Evolutionary conservation across 2,888 invertebrate species (phyloP), one percentile per base, ranked within the genome.

Genomic region (Lampropteryx suffumata): DNA sequence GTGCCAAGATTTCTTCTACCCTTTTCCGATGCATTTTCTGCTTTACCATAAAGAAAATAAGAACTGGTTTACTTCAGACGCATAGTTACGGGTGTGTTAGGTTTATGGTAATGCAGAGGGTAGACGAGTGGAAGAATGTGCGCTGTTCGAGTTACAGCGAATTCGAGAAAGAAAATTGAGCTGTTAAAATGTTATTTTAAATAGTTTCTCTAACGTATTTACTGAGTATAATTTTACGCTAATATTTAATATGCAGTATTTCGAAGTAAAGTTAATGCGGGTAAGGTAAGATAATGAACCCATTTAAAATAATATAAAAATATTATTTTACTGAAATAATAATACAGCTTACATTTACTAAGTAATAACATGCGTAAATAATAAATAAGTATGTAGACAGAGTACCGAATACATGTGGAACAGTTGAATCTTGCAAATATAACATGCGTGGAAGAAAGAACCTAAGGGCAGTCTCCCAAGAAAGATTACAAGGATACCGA

Each of bases 1-100:
- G 60, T 65, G 74, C 70, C 70, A 71, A 73, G 64, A 69, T 73
- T 72, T 69, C 67, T 70, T 50, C 24, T 14, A 49, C 30, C 14
- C 12, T 35, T 46, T 28, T 2, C 9, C 49, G 46, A 17, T 21
- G 27, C 8, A 67, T 46, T 64, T 59, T 36, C 35, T 55, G 59
- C 67, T 62, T 43, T 65, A 61, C 30, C 8, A 0, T 3, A 0
- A 5, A 17, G 0, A n/a, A 0, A 0, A 14, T 27, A 59, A 40
- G 47, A 53, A 29, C 32, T 12, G 41, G 30, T 51, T 43, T 41
- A 24, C 26, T n/a, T 24, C 8, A 29, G 21, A 11, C 30, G 13
- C 9, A 30, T n/a, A 11, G n/a, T 12, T 10, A 28, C 47, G 50
- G 50, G 50, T 48, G 37, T 36, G 45, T 41, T 37, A 30, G 47